Base-by-base conservation (phyloP, 2,888 invertebrate genomes). In the Polyploca ridens region DNA sequence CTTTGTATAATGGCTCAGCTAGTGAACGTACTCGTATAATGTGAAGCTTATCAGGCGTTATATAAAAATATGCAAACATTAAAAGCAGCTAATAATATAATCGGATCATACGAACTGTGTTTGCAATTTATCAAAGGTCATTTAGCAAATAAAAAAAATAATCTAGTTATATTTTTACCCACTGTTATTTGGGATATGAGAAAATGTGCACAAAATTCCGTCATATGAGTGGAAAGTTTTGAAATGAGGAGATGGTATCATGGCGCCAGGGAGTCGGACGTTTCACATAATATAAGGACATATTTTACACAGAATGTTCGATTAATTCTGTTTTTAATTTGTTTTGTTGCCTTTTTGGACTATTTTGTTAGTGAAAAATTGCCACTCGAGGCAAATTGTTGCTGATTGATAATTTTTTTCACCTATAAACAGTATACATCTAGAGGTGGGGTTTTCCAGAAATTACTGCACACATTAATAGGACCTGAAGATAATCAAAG, bases 191-290 rank as follows among this genome's bases (percentile, higher is more conserved):
- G 65, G 71, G 70, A 67, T 77, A 69, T 70, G 66, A 69, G 68
- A 62, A 66, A 66, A 74, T 74, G 13, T 41, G 41, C 41, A 41
- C 41, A 5, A 41, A 41, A 41, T 75, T 73, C 71, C 74, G 74
- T 72, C 74, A 74, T 64, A 66, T 67, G 68, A 66, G 66, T 66
- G 64, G 70, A 73, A 70, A 72, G 66, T 73, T 69, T 46, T 68
- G 69, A 66, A 70, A 73, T 54, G 76, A 75, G 75, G 76, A 70
- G 69, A 61, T 13, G 62, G 74, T 66, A 62, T 69, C 62, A 66
- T 63, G 72, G 72, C 75, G 79, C 76, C 77, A 63, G 58, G 54
- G 54, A 57, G 77, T 66, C 78, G 76, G 58, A 11, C 58, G 66
- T 46, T 62, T 69, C 41, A 41, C 1, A n/a, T 66, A 68, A 69